Evolutionary conservation across 1,140 invertebrate genomes (phyloP), one percentile per base, ranked within the genome.

Genomic region (Drosophila albomicans): DNA sequence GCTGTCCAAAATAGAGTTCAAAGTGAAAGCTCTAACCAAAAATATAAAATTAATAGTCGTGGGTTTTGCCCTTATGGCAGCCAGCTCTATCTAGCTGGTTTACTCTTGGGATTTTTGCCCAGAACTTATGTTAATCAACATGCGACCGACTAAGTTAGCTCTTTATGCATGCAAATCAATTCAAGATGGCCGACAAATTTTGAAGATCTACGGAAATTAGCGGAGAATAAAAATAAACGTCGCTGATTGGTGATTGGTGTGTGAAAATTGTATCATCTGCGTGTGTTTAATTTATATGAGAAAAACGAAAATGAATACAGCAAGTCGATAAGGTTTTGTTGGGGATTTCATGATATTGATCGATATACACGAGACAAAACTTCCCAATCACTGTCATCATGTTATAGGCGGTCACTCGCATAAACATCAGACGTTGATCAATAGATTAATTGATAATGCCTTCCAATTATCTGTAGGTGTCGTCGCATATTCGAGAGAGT

Each of bases 161-260:
- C 51, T 75, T 85, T 86, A 86, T 76, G 65, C 70, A 86, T 86
- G 84, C 85, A 87, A 87, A 87, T 87, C 54, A 32, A 89, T 87
- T 87, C 85, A 87, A 88, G 77, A 88, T 87, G 84, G 80, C 73
- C 73, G 65, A 16, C 67, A 76, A 25, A 63, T 16, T 64, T 78
- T 49, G 43, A 73, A 77, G 73, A 56, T 38, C 43, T 20, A 59
- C 52, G 62, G 69, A 87, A 86, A 88, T 86, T 73, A 88, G 82
- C 68, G 68, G 48, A 48, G 46, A 41, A 38, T 57, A 38, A 51
- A 64, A n/a, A 13, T 43, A 58, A 71, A 79, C 77, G 64, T 71
- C 46, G 84, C 85, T 87, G 85, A 89, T 88, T 87, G 84, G 85
- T 87, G 84, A 89, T 88, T 87, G 84, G 85, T 87, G 84, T 88